Evolutionary conservation across 2,888 invertebrate species (phyloP), one percentile per base, ranked within the genome.

Genomic region (Zelleria hepariella): DNA sequence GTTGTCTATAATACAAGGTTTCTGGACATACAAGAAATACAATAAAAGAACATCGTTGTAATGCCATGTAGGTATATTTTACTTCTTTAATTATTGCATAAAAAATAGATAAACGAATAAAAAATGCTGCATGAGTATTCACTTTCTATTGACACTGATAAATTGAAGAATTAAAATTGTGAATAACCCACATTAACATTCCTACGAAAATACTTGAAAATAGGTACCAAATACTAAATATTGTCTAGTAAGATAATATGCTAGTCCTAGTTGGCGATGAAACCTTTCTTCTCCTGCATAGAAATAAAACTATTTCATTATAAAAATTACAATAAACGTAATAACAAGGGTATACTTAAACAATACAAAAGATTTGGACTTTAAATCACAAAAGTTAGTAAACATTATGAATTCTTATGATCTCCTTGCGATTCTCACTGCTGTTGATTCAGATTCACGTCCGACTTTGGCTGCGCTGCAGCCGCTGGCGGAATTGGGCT

Each of bases 361-460:
- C 75, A 74, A 76, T 75, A 77, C 74, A 73, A 78, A 78, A 69
- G 62, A 62, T 71, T 77, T 80, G 75, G 78, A 80, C 77, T 80
- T 71, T 68, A 72, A 68, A 68, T 75, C 72, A 73, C 66, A 72
- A 74, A 59, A 23, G 58, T 58, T 20, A 58, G 57, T 58, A 57
- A 59, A 55, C n/a, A 15, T 32, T 48, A 58, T 47, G 53, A 53
- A 47, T 23, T 54, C 15, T 23, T 58, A 58, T 58, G 15, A 24
- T 32, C 58, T 26, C 23, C 53, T 57, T 26, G 42, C 58, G 53
- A 57, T 58, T 57, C 49, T 58, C 85, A 90, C 76, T 91, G 90
- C 74, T 92, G 91, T 74, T 93, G 92, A 86, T 94, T 94, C 86
- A 94, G 90, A 88, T 94, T 94, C 80, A 93, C 94, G 78, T 94